Percentiles rank a stretch among this genome's conserved stretches.
These are phyloP conservation scores for Nyctereutes procyonoides DNA, from an alignment of 2,113 vertebrate genomes.

Conservation along the genomic window DNA sequence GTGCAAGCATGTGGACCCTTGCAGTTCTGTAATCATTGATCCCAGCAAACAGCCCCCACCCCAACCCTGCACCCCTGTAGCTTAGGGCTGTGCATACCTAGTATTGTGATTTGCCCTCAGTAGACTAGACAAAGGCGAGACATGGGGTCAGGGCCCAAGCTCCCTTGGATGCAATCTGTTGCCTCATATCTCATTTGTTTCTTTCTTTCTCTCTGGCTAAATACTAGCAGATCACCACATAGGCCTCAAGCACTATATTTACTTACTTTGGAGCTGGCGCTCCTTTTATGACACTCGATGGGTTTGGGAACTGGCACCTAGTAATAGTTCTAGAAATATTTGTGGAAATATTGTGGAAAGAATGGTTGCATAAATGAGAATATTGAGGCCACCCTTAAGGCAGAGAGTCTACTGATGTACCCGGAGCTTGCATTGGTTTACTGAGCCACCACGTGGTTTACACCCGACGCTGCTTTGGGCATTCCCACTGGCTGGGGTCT, in stretches of 20 bases:
- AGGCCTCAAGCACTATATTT: background rate
- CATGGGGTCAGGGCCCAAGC: accelerated
- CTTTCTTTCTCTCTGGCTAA: background rate
- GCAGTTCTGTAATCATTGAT: too few species aligned
- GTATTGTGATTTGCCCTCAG: background rate
- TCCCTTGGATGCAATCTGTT: background rate
- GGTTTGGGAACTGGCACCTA: background rate
- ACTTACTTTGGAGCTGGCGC: background rate
- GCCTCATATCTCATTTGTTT: background rate
- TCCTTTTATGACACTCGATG: background rate
- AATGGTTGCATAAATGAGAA: background rate
- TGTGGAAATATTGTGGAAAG: background rate
- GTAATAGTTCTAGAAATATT: background rate
- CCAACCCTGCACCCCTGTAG: too few species aligned
- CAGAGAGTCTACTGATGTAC: background rate
- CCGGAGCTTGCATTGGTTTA: background rate
- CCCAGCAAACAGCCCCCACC: background rate
- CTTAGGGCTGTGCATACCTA: background rate
- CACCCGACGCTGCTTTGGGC: background rate
- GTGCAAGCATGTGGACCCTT: background rate
- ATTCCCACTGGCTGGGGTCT: background rate
- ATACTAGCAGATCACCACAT: background rate
- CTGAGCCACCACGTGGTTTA: background rate
- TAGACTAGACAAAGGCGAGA: background rate
- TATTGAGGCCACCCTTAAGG: background rate